A percentile compares a stretch with the other conserved stretches of the same genome.
Evolutionary conservation across 2,888 invertebrate species (phyloP).

Genomic region (Pimpla rufipes): DNA sequence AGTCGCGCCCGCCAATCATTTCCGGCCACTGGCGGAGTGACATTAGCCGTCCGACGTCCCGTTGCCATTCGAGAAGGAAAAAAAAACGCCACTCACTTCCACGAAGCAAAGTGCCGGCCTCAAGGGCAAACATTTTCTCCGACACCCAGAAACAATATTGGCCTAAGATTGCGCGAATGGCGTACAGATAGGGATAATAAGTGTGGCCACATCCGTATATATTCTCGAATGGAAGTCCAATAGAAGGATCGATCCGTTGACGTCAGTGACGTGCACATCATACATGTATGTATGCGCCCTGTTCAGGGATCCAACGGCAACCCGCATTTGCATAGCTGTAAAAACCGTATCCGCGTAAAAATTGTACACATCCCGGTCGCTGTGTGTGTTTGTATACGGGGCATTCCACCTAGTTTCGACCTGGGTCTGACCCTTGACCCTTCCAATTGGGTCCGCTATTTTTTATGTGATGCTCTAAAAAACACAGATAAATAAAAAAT

Average conservation of each 20-base stretch:
- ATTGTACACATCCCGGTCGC: neutral
- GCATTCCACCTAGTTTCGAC: no score
- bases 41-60: neutral
- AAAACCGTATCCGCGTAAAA: constrained; percentile 33
- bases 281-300: constrained; percentile 21
- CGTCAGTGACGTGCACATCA: constrained; percentile 59
- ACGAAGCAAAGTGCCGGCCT: neutral
- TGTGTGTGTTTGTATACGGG: no score
- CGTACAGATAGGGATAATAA: constrained; percentile 15
- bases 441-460: no score
- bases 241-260: constrained; percentile 64
- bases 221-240: constrained; percentile 53
- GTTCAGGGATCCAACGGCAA: constrained; percentile 4
- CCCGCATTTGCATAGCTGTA: constrained; percentile 56
- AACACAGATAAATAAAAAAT: no score
- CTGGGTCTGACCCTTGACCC: no score
- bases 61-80: neutral
- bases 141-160: neutral
- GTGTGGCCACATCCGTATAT: constrained; percentile 35
- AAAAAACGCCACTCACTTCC: neutral
- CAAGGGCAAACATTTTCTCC: constrained; percentile 7
- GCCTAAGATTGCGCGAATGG: neutral
- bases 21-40: neutral
- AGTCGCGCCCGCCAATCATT: no score
- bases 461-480: no score